Base-by-base conservation (phyloP, 2,888 invertebrate species). In the Anoncus sp. region DNA sequence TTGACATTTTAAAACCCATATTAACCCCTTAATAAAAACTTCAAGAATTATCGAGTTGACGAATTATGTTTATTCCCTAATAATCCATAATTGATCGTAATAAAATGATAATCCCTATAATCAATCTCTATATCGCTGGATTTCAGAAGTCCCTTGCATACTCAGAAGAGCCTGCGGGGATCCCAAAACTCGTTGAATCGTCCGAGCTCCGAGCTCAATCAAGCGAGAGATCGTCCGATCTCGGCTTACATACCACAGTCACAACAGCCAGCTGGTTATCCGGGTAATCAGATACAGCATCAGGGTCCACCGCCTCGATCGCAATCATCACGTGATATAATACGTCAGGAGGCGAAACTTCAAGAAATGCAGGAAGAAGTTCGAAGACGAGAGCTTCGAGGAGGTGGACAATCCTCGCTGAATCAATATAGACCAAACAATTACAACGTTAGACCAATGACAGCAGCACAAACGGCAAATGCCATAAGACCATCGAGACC, bases 291-390 rank as follows among this genome's bases (percentile, higher is more conserved):
- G 40, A 80, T 86, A 49, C 88, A 87, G 60, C 88, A 87, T 45
- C 88, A 87, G 38, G 87, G 86, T 1, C 89, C 87, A 16, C 90
- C 91, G 14, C 90, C 88, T 1, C 86, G 92, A 59, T 92, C 92
- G 1, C 92, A 92, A 80, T 92, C 92, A 1, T 92, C 92, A 1
- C 89, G 92, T 9, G 93, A 93, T 82, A 92, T 92, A 81, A 90
- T 93, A 43, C 89, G 92, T 3, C 93, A 93, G 79, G 93, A 93
- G 51, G 95, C 95, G 0, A 95, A 96, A 88, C 92, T 96, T 74
- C 94, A 95, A 4, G 97, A 97, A 91, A 96, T 97, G 96, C 94
- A 96, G 3, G 96, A 97, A 86, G 96, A 97, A 88, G 95, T 96
- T 10, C 91, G 95, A 76, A 91, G 96, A 57, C 87, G 92, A 1